phyloP scores from a whole-genome alignment of 2,888 invertebrate genomes.

The Lepidonotus clava region DNA sequence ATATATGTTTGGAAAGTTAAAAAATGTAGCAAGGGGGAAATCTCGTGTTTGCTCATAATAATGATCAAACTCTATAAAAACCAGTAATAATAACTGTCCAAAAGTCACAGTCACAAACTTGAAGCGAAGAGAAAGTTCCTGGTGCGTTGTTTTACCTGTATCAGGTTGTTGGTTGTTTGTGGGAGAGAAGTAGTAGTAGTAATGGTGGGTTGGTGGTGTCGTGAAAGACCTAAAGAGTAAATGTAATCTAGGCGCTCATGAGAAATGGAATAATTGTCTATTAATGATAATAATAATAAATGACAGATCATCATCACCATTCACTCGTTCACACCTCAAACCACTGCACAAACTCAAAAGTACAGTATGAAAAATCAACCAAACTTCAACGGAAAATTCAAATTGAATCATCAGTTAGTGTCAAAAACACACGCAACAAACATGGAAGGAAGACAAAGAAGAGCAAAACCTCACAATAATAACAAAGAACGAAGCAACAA shows the following conservation, averaged over 20 bases:
- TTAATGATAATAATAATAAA: neutral
- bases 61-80: neutral
- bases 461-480: neutral
- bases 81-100: conserved; percentile 46
- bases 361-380: neutral
- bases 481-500: neutral
- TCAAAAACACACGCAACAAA: neutral
- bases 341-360: conserved; percentile 11
- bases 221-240: conserved; percentile 33
- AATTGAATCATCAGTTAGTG: too few relatives aligned
- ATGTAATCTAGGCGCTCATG: conserved; percentile 34
- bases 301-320: neutral
- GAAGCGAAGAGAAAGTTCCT: conserved; percentile 46
- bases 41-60: conserved; percentile 21
- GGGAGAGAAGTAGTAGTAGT: conserved; percentile 25
- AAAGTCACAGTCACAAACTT: conserved; percentile 52
- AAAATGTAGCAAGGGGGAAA: neutral
- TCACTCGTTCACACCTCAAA: conserved; percentile 20
- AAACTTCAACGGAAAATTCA: neutral
- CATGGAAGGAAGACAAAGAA: neutral
- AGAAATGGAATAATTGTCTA: neutral
- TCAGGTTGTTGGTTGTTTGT: conserved; percentile 29
- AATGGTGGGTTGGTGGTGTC: neutral
- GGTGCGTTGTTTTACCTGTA: conserved; percentile 47
- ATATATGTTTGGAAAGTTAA: neutral